Percentiles rank a stretch among this genome's conserved stretches.
These are phyloP conservation scores for Microchrysa polita DNA, from an alignment of 2,888 invertebrate genomes.

Conservation along the genomic window DNA sequence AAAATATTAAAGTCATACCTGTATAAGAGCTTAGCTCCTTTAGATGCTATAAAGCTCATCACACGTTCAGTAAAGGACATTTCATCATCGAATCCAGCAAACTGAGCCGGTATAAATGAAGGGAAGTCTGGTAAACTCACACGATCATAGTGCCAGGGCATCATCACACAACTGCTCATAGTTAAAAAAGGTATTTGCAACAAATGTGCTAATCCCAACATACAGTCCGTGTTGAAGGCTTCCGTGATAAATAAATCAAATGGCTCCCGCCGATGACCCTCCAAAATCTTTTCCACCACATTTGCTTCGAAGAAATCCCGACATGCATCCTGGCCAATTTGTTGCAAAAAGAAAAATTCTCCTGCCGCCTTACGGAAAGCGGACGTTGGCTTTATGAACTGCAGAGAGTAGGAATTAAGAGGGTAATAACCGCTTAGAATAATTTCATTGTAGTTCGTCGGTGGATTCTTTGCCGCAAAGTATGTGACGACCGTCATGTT, in stretches of 20 bases:
- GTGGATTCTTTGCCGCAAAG: slow-evolving; percentile 67
- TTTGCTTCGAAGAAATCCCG: slow-evolving; percentile 57
- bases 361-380: slow-evolving; percentile 54
- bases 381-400: slow-evolving; percentile 55
- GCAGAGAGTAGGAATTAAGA: slow-evolving; percentile 57
- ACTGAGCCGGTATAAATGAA: slow-evolving; percentile 68
- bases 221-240: slow-evolving; percentile 71
- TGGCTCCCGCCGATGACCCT: slow-evolving; percentile 55
- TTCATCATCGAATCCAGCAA: slow-evolving; percentile 65
- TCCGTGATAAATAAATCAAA: slow-evolving; percentile 72
- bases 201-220: slow-evolving; percentile 69
- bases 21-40: slow-evolving; percentile 57
- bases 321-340: slow-evolving; percentile 58
- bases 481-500: slow-evolving; percentile 74
- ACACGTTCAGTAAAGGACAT: slow-evolving; percentile 64
- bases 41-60: slow-evolving; percentile 64
- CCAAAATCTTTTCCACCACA: slow-evolving; percentile 55
- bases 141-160: slow-evolving; percentile 69
- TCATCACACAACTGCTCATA: slow-evolving; percentile 67
- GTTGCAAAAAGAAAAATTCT: slow-evolving; percentile 57
- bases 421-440: slow-evolving; percentile 63
- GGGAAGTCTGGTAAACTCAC: slow-evolving; percentile 70
- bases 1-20: slow-evolving; percentile 50
- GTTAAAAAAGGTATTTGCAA: slow-evolving; percentile 69
- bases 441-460: slow-evolving; percentile 70